phyloP scores from a whole-genome alignment of 2,113 vertebrate genomes.

The Sigmodon hispidus region DNA sequence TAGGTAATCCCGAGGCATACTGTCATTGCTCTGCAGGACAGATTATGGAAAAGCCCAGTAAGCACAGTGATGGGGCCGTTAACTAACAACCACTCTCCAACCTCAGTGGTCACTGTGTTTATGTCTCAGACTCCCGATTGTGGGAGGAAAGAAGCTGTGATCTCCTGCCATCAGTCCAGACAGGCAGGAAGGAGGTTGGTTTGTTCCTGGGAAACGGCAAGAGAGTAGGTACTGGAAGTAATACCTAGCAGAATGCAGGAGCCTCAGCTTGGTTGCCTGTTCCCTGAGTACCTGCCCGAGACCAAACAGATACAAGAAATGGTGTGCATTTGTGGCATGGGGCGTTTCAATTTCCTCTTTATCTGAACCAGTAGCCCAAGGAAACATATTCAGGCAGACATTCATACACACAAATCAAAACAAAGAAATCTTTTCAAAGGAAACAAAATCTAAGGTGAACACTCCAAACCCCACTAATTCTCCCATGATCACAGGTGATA shows the following conservation, averaged over 20 bases:
- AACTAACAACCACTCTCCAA: not conserved
- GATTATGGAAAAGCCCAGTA: not conserved
- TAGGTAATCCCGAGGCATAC: not conserved
- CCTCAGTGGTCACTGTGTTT: not conserved
- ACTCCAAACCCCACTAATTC: not conserved
- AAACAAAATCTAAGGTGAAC: not conserved
- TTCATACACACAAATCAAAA: not conserved
- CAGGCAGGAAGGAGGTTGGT: not conserved
- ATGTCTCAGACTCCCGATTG: not conserved
- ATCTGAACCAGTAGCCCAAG: conserved; percentile 32
- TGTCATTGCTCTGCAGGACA: not conserved
- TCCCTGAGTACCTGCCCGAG: not conserved
- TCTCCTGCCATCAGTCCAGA: not conserved
- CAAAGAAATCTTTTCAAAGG: not conserved
- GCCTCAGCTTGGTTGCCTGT: conserved; percentile 18
- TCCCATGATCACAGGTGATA: not conserved
- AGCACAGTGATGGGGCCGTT: not conserved
- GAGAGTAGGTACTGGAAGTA: conserved; percentile 6
- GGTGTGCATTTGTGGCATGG: not conserved
- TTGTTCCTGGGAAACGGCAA: conserved; percentile 47
- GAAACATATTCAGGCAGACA: not conserved
- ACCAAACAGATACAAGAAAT: not conserved
- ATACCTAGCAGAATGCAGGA: not conserved
- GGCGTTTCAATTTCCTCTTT: conserved; percentile 6
- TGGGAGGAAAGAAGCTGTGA: not conserved